Evolutionary conservation across 2,888 invertebrate genomes (phyloP).

Genomic region (Tanaodytes sp.): DNA sequence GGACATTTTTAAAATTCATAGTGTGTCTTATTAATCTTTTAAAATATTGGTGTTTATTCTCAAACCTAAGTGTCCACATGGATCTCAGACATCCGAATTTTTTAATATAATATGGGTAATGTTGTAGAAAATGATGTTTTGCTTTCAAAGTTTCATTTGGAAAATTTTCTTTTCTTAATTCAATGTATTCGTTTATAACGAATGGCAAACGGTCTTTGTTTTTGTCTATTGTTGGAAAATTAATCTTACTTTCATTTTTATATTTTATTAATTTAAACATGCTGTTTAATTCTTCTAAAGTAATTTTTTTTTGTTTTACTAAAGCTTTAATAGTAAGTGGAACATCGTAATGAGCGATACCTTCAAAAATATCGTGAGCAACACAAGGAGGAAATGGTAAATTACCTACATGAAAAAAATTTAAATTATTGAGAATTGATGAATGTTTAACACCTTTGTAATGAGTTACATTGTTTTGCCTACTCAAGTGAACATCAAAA

Average conservation of each 20-base stretch:
- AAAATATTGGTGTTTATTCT: slow-evolving; percentile 57
- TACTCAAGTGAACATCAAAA: background rate
- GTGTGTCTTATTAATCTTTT: slow-evolving; percentile 40
- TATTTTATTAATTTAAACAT: background rate
- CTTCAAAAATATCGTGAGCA: background rate
- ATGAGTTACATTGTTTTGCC: background rate
- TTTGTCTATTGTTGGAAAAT: background rate
- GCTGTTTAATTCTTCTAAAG: background rate
- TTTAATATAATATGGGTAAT: slow-evolving; percentile 45
- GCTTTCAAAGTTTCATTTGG: slow-evolving; percentile 30
- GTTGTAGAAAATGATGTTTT: slow-evolving; percentile 26
- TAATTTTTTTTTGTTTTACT: background rate
- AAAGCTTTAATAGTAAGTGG: background rate
- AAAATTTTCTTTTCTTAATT: slow-evolving; percentile 32
- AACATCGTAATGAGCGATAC: background rate
- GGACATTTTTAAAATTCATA: slow-evolving; percentile 48
- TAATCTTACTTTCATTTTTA: background rate
- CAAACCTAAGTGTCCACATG: slow-evolving; percentile 51
- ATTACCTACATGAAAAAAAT: background rate
- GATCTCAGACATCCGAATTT: slow-evolving; percentile 47
- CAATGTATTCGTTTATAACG: slow-evolving; percentile 38
- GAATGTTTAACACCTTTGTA: background rate
- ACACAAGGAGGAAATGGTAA: background rate
- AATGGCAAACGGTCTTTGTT: background rate
- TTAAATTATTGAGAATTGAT: background rate